phyloP scores from a whole-genome alignment of 2,113 vertebrate species.

The Pipa parva region DNA sequence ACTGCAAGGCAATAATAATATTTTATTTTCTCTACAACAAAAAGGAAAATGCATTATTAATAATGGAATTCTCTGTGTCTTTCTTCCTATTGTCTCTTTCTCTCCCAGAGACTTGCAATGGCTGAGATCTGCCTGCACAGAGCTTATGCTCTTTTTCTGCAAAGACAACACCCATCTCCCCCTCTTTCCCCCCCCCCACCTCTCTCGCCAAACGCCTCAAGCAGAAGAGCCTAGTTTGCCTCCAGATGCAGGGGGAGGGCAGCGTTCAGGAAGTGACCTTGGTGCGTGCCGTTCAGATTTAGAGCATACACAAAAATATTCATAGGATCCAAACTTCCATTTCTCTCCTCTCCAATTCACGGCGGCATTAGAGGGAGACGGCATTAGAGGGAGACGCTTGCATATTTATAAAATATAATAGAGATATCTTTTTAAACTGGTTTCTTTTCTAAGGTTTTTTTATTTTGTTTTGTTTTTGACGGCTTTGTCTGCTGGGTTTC shows the following conservation, averaged over 20 bases:
- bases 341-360: background rate
- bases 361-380: too few relatives aligned
- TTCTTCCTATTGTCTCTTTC: background rate
- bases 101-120: background rate
- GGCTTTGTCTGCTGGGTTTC: too few relatives aligned
- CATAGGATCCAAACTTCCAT: background rate
- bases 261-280: constrained; percentile 75
- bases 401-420: too few relatives aligned
- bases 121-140: constrained; percentile 9
- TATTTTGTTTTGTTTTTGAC: too few relatives aligned
- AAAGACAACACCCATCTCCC: constrained; percentile 42
- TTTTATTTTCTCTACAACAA: too few relatives aligned
- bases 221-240: constrained; percentile 50
- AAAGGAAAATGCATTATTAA: too few relatives aligned
- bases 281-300: constrained; percentile 72
- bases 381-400: too few relatives aligned
- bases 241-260: constrained; percentile 66
- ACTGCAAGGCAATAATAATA: too few relatives aligned
- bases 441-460: too few relatives aligned
- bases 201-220: background rate
- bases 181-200: background rate
- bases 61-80: too few relatives aligned
- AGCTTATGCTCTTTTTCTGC: constrained; percentile 23
- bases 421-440: too few relatives aligned
- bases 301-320: constrained; percentile 65